Evolutionary conservation across 1,140 invertebrate genomes (phyloP).

Genomic region (Panulirus ornatus): DNA sequence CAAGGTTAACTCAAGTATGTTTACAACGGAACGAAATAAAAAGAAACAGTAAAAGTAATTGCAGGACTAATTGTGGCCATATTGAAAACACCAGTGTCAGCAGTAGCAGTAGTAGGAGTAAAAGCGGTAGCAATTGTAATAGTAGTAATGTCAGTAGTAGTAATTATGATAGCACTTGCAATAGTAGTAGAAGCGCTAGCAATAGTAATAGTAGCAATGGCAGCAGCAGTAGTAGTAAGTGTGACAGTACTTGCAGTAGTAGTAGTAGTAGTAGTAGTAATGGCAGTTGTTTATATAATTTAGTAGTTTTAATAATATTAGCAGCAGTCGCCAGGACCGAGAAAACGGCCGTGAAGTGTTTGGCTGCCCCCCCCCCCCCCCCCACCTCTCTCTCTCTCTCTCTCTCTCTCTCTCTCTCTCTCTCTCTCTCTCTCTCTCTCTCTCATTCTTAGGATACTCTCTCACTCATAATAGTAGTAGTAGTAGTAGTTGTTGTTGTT

Average conservation of each 20-base stretch:
- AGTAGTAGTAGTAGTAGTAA: not conserved
- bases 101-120: not conserved
- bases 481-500: too few relatives aligned
- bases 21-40: too few relatives aligned
- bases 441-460: too few relatives aligned
- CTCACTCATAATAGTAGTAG: too few relatives aligned
- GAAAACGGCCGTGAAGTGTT: too few relatives aligned
- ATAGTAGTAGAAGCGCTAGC: not conserved
- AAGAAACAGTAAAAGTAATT: too few relatives aligned
- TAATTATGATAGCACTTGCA: constrained; percentile 19
- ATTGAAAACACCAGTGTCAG: not conserved
- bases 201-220: not conserved
- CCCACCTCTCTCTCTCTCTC: not conserved
- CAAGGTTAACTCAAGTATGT: too few relatives aligned
- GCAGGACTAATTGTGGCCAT: not conserved
- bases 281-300: not conserved
- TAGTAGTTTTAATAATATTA: too few relatives aligned
- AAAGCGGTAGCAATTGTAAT: not conserved
- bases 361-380: not conserved
- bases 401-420: too few relatives aligned
- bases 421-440: constrained; percentile 7
- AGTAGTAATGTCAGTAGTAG: not conserved
- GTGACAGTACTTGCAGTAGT: not conserved
- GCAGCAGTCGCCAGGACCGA: too few relatives aligned
- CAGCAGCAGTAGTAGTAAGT: not conserved